Percentiles rank a stretch among this genome's conserved stretches.
Evolutionary conservation across 1,140 invertebrate genomes (phyloP).

Genomic region (Trichomalopsis sarcophagae): DNA sequence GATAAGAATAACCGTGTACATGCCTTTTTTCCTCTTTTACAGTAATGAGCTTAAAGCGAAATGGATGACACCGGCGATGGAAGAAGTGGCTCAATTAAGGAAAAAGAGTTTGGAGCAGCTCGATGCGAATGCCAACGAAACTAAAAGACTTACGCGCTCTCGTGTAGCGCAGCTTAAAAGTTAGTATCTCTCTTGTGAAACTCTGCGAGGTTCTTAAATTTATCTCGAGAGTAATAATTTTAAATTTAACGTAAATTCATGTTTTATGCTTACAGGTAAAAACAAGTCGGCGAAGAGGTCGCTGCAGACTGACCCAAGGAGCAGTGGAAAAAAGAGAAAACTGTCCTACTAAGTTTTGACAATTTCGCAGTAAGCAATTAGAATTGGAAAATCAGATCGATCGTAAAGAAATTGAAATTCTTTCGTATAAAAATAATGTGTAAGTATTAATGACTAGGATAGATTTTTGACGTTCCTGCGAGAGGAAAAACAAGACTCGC

Average conservation of each 20-base stretch:
- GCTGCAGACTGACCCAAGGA: conserved; percentile 27
- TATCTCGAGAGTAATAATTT: not conserved
- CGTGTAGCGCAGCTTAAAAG: conserved; percentile 62
- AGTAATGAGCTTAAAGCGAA: conserved; percentile 66
- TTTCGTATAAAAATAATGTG: conserved; percentile 45
- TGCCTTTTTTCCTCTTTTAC: conserved; percentile 35
- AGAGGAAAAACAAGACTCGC: conserved; percentile 52
- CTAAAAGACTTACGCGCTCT: conserved; percentile 63
- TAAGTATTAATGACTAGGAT: conserved; percentile 52
- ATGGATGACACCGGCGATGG: conserved; percentile 72
- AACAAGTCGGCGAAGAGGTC: conserved; percentile 19
- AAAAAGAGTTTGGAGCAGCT: conserved; percentile 55
- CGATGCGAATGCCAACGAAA: conserved; percentile 32
- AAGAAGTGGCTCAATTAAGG: conserved; percentile 66
- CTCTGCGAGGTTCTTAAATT: not conserved
- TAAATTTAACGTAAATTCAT: not conserved
- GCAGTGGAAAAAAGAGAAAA: conserved; percentile 38
- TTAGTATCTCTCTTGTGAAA: conserved; percentile 52
- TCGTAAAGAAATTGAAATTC: conserved; percentile 36
- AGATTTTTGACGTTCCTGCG: conserved; percentile 51
- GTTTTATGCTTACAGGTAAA: conserved; percentile 5
- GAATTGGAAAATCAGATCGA: conserved; percentile 14
- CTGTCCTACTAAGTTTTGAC: conserved; percentile 37
- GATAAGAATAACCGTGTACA: conserved; percentile 16
- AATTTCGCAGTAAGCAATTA: conserved; percentile 29